These are phyloP conservation scores for Halcyon badia DNA, from an alignment of 2,797 vertebrate genomes.

Conservation along the genomic window DNA sequence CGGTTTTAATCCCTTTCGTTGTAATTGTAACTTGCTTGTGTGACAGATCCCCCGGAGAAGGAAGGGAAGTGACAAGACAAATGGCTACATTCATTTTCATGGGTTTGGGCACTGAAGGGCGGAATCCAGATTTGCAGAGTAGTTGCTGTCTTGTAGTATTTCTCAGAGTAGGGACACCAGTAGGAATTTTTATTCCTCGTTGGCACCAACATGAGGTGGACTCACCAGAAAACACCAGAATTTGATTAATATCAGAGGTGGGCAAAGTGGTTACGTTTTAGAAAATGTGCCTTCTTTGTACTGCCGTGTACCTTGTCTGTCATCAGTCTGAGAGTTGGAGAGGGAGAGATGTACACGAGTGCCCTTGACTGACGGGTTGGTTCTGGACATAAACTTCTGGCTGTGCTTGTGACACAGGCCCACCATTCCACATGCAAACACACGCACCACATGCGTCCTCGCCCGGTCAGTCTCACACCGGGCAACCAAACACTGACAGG, in stretches of 20 bases:
- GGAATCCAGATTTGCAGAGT: neutral
- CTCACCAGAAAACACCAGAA: neutral
- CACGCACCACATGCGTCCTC: neutral
- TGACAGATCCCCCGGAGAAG: neutral
- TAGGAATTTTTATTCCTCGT: neutral
- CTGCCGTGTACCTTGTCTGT: neutral
- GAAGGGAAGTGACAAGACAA: neutral
- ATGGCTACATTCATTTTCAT: neutral
- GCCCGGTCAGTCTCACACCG: neutral
- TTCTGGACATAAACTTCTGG: neutral
- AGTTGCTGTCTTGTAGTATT: neutral
- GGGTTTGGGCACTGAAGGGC: neutral
- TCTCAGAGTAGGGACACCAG: fast-evolving
- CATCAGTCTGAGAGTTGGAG: neutral
- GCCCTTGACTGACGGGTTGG: neutral
- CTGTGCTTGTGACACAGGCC: neutral
- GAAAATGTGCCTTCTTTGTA: neutral
- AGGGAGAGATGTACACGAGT: neutral
- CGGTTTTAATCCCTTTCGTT: neutral
- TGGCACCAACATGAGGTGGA: neutral
- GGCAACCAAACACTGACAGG: neutral
- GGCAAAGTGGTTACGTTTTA: neutral
- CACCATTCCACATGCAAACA: neutral
- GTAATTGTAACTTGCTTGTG: neutral
- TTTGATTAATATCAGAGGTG: neutral